Conservation (phyloP, 2,113 vertebrate species). For the Mus spicilegus region DNA sequence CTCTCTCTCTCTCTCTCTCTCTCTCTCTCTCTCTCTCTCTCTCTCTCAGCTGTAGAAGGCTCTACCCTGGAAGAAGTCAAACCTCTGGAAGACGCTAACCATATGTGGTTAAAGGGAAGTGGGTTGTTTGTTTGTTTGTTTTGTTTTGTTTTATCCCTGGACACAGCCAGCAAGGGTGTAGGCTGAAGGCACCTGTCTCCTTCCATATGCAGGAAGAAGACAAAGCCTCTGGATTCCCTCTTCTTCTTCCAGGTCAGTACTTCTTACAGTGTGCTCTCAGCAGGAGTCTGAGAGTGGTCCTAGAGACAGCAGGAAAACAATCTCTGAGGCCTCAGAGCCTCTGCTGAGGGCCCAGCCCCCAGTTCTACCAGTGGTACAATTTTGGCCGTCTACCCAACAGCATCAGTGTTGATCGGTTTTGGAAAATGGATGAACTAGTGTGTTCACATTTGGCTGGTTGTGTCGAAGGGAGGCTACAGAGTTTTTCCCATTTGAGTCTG, state of each 20-base stretch:
- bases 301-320: background rate
- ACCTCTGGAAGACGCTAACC: background rate
- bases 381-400: background rate
- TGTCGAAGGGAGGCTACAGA: accelerated
- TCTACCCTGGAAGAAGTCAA: background rate
- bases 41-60: background rate
- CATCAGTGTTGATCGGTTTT: background rate
- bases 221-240: too few relatives aligned
- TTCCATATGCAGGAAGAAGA: background rate
- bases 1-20: too few relatives aligned
- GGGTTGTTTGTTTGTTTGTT: background rate
- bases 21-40: too few relatives aligned
- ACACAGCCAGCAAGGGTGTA: too few relatives aligned
- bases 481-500: background rate
- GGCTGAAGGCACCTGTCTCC: background rate
- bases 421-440: background rate
- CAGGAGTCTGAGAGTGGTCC: too few relatives aligned
- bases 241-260: too few relatives aligned
- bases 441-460: background rate
- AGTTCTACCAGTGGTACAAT: background rate
- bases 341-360: background rate
- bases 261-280: background rate
- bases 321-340: background rate
- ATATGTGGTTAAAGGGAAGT: background rate
- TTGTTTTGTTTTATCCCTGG: background rate